Evolutionary conservation across 2,888 invertebrate genomes (phyloP).

Genomic region (Myathropa florea): DNA sequence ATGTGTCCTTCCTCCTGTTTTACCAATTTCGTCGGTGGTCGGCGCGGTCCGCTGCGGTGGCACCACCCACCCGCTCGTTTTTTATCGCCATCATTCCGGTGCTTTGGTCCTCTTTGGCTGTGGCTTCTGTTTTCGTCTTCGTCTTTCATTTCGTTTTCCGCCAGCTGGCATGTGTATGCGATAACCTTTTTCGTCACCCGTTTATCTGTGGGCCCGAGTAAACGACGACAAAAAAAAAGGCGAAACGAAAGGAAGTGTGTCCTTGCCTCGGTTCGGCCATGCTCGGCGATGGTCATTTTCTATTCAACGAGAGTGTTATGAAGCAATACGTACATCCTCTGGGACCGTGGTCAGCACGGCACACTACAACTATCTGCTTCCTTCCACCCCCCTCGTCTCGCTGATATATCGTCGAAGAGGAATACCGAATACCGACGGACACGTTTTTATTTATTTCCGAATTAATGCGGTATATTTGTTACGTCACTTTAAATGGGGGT

Average conservation of each 20-base stretch:
- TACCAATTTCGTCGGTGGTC: conserved; percentile 5
- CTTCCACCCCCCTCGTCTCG: conserved; percentile 4
- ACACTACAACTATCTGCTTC: conserved; percentile 46
- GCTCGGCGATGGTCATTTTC: conserved; percentile 33
- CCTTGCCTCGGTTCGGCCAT: not conserved
- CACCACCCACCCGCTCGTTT: not conserved
- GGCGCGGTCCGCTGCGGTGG: not conserved
- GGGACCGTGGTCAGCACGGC: conserved; percentile 44
- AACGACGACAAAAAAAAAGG: too few species aligned
- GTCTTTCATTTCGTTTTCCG: not conserved
- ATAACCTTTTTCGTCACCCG: conserved; percentile 65
- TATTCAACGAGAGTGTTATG: conserved; percentile 47
- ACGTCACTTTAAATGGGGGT: conserved; percentile 68
- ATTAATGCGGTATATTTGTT: conserved; percentile 69
- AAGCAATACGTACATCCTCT: conserved; percentile 24
- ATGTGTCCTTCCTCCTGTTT: conserved; percentile 25
- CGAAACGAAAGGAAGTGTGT: not conserved
- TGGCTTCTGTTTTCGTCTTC: not conserved
- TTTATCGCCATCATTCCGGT: conserved; percentile 39
- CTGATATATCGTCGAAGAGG: conserved; percentile 53
- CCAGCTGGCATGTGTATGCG: conserved; percentile 31
- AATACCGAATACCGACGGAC: conserved; percentile 48
- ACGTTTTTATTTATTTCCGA: conserved; percentile 65
- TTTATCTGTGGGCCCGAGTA: conserved; percentile 48
- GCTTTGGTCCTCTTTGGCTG: not conserved